These are phyloP conservation scores for Hylyphantes graminicola DNA, from an alignment of 1,140 invertebrate species.

Conservation along the genomic window DNA sequence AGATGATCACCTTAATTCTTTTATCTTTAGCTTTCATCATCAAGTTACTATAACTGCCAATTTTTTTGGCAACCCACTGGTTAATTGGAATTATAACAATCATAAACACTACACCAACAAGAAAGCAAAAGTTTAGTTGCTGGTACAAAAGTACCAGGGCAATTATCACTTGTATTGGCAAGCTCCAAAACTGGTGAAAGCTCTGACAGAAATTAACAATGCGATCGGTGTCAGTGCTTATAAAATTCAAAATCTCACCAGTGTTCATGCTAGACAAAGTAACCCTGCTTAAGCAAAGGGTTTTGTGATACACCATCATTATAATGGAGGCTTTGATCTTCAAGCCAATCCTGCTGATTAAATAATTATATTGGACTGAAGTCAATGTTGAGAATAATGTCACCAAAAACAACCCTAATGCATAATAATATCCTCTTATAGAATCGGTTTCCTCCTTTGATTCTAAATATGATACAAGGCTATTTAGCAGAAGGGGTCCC, in stretches of 20 bases:
- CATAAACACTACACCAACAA: conserved; percentile 89
- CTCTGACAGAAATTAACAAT: conserved; percentile 95
- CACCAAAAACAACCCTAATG: conserved; percentile 74
- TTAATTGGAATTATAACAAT: conserved; percentile 95
- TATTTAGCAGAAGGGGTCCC: conserved; percentile 88
- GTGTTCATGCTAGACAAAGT: conserved; percentile 73
- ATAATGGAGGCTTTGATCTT: conserved; percentile 88
- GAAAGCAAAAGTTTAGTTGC: conserved; percentile 90
- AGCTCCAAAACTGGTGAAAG: conserved; percentile 97
- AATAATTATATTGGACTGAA: conserved; percentile 89
- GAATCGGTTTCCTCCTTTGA: conserved; percentile 73
- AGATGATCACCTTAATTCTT: conserved; percentile 77
- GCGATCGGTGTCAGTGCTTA: conserved; percentile 95
- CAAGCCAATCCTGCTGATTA: conserved; percentile 83
- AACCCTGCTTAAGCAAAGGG: conserved; percentile 72
- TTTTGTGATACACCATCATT: conserved; percentile 87
- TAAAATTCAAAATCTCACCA: conserved; percentile 95
- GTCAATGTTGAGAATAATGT: conserved; percentile 77
- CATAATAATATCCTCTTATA: conserved; percentile 82
- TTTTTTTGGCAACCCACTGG: conserved; percentile 88
- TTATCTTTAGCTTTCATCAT: conserved; percentile 94
- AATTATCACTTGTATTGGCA: conserved; percentile 87
- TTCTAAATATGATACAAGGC: conserved; percentile 84
- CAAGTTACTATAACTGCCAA: conserved; percentile 84
- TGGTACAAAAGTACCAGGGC: conserved; percentile 84